A percentile compares a stretch with the other conserved stretches of the same genome.
phyloP scores from a whole-genome alignment of 2,113 vertebrate species.

The Salvator merianae region DNA sequence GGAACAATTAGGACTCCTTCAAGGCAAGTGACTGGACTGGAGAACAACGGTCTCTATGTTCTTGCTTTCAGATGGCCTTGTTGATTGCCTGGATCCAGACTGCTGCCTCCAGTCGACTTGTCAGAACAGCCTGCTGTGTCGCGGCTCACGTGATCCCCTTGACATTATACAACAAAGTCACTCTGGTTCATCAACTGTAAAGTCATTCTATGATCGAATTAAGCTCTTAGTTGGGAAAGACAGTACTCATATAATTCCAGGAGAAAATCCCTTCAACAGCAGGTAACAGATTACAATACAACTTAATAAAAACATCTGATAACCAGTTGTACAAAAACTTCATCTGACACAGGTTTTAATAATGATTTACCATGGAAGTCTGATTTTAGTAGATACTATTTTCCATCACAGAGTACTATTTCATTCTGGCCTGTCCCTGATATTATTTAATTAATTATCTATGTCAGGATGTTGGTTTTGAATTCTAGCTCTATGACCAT shows the following conservation, averaged over 20 bases:
- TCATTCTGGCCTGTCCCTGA: background rate
- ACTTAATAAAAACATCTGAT: background rate
- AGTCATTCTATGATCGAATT: constrained; percentile 96
- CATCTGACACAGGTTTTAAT: background rate
- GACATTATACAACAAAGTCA: constrained; percentile 94
- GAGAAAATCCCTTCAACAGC: constrained; percentile 96
- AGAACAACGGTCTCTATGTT: constrained; percentile 2
- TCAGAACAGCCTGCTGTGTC: constrained; percentile 93
- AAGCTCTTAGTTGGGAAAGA: constrained; percentile 95
- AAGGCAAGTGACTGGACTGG: background rate
- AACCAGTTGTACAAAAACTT: background rate
- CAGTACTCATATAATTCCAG: constrained; percentile 95
- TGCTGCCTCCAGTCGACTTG: constrained; percentile 97
- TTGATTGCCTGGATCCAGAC: constrained; percentile 98
- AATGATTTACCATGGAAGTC: background rate
- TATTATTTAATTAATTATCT: background rate
- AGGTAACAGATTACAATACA: constrained; percentile 73
- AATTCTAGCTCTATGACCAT: background rate
- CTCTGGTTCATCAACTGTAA: constrained; percentile 78
- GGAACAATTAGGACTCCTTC: background rate
- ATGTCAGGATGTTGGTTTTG: background rate
- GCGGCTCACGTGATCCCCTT: constrained; percentile 92
- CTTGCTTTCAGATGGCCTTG: constrained; percentile 88
- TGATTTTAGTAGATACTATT: background rate
- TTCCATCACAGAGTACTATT: background rate